These are phyloP conservation scores for Trochalopteron elliotii DNA, from an alignment of 2,113 vertebrate species.

Conservation along the genomic window DNA sequence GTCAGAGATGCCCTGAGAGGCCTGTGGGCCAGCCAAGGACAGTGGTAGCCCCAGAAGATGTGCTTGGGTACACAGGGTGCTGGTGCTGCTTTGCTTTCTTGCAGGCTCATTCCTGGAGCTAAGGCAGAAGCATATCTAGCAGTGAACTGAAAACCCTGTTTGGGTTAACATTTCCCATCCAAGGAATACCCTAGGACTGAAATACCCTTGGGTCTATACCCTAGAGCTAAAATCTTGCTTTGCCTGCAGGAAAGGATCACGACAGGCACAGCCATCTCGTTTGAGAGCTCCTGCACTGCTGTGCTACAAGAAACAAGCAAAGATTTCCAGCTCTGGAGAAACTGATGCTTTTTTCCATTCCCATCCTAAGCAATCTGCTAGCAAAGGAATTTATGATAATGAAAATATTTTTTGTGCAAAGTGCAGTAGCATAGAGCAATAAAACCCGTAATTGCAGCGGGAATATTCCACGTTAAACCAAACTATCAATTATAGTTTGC, in stretches of 20 bases:
- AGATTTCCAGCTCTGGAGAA: background rate
- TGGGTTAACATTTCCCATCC: background rate
- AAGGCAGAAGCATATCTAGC: background rate
- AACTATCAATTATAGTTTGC: slow-evolving; percentile 62
- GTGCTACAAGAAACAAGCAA: background rate
- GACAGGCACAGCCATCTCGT: rapidly evolving
- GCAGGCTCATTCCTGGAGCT: background rate
- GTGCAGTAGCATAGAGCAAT: slow-evolving; percentile 23
- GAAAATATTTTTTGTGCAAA: slow-evolving; percentile 47
- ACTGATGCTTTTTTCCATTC: background rate
- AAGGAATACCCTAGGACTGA: background rate
- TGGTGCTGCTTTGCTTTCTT: background rate
- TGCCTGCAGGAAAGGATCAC: background rate
- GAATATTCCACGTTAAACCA: slow-evolving; percentile 16
- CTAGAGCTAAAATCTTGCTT: background rate
- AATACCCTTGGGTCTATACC: rapidly evolving
- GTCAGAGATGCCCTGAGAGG: background rate
- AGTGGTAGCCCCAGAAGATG: background rate
- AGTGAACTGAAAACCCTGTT: background rate
- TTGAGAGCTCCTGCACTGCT: background rate
- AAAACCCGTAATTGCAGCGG: slow-evolving; percentile 49
- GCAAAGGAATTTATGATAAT: slow-evolving; percentile 38
- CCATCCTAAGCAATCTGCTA: background rate
- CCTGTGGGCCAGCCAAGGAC: background rate
- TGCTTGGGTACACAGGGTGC: background rate